Evolutionary conservation across 2,113 vertebrate genomes (phyloP).

Genomic region (Lutjanus erythropterus): DNA sequence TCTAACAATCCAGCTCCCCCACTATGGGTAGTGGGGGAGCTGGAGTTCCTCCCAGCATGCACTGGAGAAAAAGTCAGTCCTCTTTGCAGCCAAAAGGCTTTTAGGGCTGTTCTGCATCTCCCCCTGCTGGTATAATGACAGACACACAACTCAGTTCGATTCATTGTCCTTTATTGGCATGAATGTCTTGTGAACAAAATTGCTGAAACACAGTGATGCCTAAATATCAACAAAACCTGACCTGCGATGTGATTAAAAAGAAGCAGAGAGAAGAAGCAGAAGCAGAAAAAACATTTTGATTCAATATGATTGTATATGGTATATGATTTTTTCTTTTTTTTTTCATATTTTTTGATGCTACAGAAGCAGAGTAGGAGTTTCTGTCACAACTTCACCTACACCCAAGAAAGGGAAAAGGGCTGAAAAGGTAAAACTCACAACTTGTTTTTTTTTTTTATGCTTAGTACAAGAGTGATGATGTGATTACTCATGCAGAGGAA

Average conservation of each 20-base stretch:
- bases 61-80: not conserved
- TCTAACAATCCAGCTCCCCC: too few relatives aligned
- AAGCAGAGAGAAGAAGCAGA: not conserved
- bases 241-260: too few relatives aligned
- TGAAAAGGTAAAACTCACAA: too few relatives aligned
- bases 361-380: too few relatives aligned
- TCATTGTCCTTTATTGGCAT: too few relatives aligned
- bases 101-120: not conserved
- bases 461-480: not conserved
- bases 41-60: not conserved
- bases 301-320: not conserved
- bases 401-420: too few relatives aligned
- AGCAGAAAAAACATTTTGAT: not conserved
- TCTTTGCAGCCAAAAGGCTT: not conserved
- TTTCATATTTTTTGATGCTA: too few relatives aligned
- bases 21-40: too few relatives aligned
- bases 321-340: not conserved
- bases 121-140: not conserved
- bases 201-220: not conserved
- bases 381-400: too few relatives aligned
- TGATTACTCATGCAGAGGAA: not conserved
- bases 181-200: too few relatives aligned
- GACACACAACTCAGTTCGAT: too few relatives aligned
- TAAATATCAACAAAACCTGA: not conserved
- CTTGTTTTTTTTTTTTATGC: too few relatives aligned